Conservation (phyloP, 2,888 invertebrate species). For the Caenorhabditis doughertyi region DNA sequence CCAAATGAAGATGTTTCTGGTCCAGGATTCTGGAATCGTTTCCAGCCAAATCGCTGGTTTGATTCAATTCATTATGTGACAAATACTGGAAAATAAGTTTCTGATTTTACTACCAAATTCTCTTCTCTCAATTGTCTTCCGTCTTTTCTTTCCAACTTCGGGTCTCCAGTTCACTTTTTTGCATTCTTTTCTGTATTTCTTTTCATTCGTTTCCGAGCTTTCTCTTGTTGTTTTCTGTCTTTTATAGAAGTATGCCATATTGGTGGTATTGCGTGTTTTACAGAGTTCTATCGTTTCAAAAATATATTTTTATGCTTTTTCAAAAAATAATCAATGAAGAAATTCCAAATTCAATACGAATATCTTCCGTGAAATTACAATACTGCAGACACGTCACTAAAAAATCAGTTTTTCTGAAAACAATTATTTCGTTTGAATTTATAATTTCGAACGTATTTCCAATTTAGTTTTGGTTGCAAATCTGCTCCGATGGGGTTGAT, state of each 20-base stretch:
- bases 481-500: conserved; percentile 57
- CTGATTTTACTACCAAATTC: not conserved
- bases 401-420: not conserved
- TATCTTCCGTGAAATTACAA: not conserved
- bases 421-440: not conserved
- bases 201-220: not conserved
- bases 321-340: conserved; percentile 7
- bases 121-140: conserved; percentile 15
- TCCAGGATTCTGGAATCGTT: conserved; percentile 80
- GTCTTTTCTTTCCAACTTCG: conserved; percentile 58
- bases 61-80: conserved; percentile 81
- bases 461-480: conserved; percentile 21
- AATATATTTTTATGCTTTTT: not conserved
- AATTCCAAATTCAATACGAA: not conserved
- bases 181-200: conserved; percentile 24
- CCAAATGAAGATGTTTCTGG: conserved; percentile 63
- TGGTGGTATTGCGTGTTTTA: conserved; percentile 59
- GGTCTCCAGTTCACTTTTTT: conserved; percentile 42
- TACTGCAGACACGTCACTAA: too few species aligned
- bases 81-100: conserved; percentile 76
- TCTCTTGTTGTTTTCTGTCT: conserved; percentile 15
- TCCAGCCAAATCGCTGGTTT: conserved; percentile 82
- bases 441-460: conserved; percentile 2
- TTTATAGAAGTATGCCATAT: conserved; percentile 70
- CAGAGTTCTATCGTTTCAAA: conserved; percentile 46